Conservation (phyloP, 2,113 vertebrate species). For the Callaeas wilsoni region DNA sequence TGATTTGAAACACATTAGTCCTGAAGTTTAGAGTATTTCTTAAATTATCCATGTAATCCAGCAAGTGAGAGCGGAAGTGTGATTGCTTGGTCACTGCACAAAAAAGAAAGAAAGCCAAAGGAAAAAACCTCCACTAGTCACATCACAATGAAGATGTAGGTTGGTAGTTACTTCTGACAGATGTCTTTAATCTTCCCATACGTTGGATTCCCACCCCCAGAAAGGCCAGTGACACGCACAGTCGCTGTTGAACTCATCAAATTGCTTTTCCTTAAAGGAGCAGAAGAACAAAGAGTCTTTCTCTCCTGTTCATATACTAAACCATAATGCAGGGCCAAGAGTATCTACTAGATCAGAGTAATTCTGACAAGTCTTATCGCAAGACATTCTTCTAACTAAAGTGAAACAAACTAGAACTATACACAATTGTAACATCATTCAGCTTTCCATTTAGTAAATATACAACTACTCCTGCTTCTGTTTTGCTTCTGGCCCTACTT, state of each 20-base stretch:
- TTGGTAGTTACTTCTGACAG: not conserved
- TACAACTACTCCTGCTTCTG: not conserved
- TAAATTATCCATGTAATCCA: not conserved
- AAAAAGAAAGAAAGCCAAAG: not conserved
- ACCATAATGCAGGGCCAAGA: not conserved
- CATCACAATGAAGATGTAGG: not conserved
- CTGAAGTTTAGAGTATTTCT: not conserved
- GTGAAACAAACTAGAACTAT: not conserved
- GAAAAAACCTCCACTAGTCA: not conserved
- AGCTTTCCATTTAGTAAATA: not conserved
- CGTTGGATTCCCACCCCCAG: not conserved
- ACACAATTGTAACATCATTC: not conserved
- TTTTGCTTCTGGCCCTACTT: not conserved
- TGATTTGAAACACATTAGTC: not conserved
- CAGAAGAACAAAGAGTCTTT: not conserved
- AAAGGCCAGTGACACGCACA: not conserved
- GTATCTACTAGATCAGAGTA: not conserved
- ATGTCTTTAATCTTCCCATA: not conserved
- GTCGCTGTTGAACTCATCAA: not conserved
- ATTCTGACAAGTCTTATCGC: not conserved
- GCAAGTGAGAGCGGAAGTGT: not conserved
- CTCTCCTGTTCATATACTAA: not conserved
- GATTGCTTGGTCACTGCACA: not conserved
- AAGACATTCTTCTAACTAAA: not conserved
- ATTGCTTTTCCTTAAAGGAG: not conserved